phyloP scores from a whole-genome alignment of 2,113 vertebrate genomes.

The Plotosus lineatus region DNA sequence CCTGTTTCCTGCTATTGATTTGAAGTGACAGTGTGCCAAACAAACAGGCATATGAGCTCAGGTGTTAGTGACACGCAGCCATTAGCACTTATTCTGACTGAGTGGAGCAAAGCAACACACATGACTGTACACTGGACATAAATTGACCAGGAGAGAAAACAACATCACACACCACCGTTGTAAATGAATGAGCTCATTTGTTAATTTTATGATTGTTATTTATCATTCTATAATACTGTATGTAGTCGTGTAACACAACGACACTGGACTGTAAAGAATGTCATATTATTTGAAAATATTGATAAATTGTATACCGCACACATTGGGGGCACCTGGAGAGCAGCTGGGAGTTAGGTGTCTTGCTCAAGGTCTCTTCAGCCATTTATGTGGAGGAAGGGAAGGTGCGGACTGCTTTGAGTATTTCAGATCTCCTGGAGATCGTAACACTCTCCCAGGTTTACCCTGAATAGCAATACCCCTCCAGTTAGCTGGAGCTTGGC shows the following conservation, averaged over 20 bases:
- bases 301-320: too few species aligned
- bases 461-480: too few species aligned
- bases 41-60: slow-evolving; percentile 63
- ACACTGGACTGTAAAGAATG: not conserved
- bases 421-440: too few species aligned
- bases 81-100: slow-evolving; percentile 46
- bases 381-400: too few species aligned
- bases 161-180: not conserved
- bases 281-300: too few species aligned
- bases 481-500: too few species aligned
- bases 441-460: too few species aligned
- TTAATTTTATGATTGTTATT: not conserved
- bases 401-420: too few species aligned
- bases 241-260: not conserved
- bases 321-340: too few species aligned
- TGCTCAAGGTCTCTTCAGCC: too few species aligned
- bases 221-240: not conserved
- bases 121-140: not conserved
- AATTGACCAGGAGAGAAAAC: not conserved
- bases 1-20: slow-evolving; percentile 62
- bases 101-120: slow-evolving; percentile 17
- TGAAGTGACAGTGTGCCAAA: slow-evolving; percentile 71
- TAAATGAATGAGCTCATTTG: not conserved
- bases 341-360: too few species aligned
- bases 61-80: slow-evolving; percentile 64